A percentile compares a stretch with the other conserved stretches of the same genome.
These are phyloP conservation scores for Coronaproctus castanopsis DNA, from an alignment of 2,888 invertebrate species.

Conservation along the genomic window DNA sequence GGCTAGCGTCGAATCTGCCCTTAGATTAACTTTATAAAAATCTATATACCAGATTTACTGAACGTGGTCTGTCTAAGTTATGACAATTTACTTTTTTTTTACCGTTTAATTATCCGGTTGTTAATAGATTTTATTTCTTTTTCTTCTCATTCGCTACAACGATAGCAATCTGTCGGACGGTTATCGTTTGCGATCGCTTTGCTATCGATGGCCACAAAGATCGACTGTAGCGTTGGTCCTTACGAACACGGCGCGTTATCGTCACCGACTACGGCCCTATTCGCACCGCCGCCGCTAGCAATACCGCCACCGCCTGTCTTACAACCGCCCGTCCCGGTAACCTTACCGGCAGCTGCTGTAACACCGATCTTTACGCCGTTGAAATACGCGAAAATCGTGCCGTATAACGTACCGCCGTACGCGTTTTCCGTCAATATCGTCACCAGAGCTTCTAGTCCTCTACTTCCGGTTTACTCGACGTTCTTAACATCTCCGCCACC, in stretches of 20 bases:
- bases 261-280: not conserved
- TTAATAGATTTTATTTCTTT: no score
- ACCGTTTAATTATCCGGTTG: no score
- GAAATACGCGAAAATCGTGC: constrained; percentile 6
- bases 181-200: no score
- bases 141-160: no score
- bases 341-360: constrained; percentile 9
- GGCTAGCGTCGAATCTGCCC: no score
- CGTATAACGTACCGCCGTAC: constrained; percentile 10
- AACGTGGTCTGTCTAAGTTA: no score
- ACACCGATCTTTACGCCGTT: constrained; percentile 10
- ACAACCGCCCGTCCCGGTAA: constrained; percentile 7
- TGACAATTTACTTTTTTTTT: no score
- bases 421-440: constrained; percentile 11
- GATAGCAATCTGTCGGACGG: no score
- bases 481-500: constrained; percentile 2
- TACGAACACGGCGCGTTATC: not conserved
- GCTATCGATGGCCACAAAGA: not conserved
- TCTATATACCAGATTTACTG: no score
- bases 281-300: not conserved
- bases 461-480: not conserved
- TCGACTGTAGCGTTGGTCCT: not conserved
- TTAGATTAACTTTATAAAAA: no score
- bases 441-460: constrained; percentile 5
- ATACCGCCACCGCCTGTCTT: not conserved